Evolutionary conservation across 1,140 invertebrate species (phyloP), one percentile per base, ranked within the genome.

Genomic region (Macrobrachium rosenbergii): DNA sequence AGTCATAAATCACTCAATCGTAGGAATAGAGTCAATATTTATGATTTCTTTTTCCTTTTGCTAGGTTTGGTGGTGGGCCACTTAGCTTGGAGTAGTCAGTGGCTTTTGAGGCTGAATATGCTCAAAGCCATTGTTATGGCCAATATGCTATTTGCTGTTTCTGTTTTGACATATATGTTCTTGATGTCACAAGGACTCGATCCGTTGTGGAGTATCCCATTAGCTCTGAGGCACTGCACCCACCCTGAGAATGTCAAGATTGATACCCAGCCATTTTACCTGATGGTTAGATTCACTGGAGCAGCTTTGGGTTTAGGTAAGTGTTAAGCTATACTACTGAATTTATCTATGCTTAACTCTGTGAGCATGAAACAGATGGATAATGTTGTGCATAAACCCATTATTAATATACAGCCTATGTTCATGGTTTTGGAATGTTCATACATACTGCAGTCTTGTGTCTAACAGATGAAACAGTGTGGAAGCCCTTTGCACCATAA

Each of bases 181-280:
- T 62, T 79, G 60, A 37, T 79, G 2, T 79, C 76, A 8, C 45
- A 86, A 5, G 92, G 92, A 63, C 87, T 93, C 23, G 92, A 95
- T 89, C 94, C 94, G 6, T 91, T 94, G 28, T 94, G 93, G 93
- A 93, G 94, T 45, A 91, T 95, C 11, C 91, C 92, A 78, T 88
- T 92, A 64, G 94, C 94, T 2, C 92, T 94, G 89, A 94, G 94
- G 83, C 94, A 94, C 93, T 95, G 94, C 89, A 91, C 92, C 52
- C 91, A 91, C 14, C 91, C 92, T 0, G 93, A 94, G 21, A 92
- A 92, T 87, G 93, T 95, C 37, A 93, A 93, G 88, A 92, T 94
- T 17, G 92, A 93, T 23, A 94, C 94, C 2, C 94, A 94, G 0
- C 93, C 94, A 2, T 91, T 94, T 89, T 94, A 92, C 90, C 92